These are phyloP conservation scores for Busseola fusca DNA, from an alignment of 2,888 invertebrate species.

Conservation along the genomic window DNA sequence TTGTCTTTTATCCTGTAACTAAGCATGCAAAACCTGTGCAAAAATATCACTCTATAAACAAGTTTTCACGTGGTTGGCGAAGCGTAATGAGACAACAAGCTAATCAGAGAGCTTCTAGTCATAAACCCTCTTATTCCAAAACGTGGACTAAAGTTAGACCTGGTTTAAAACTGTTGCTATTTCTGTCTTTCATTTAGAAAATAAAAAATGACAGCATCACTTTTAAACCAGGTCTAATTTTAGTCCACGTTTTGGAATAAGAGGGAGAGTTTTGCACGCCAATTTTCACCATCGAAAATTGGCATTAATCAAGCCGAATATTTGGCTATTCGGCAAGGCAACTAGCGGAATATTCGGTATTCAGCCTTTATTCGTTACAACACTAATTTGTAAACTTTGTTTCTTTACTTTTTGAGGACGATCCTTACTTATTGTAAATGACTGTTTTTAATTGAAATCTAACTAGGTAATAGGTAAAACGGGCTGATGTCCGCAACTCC, in stretches of 20 bases:
- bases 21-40: not conserved
- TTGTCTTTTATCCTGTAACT: not conserved
- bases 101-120: not conserved
- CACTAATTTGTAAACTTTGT: not conserved
- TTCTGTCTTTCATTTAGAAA: no score
- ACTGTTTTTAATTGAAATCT: not conserved
- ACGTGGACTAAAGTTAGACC: no score
- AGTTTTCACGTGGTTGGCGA: not conserved
- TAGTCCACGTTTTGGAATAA: no score
- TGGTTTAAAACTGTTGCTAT: no score
- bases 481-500: no score
- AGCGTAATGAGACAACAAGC: not conserved
- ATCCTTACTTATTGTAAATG: not conserved
- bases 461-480: no score
- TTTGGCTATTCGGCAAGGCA: not conserved
- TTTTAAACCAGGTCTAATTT: no score
- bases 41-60: not conserved
- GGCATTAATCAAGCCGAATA: constrained; percentile 1
- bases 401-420: not conserved
- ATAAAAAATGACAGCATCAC: no score
- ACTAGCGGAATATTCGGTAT: not conserved
- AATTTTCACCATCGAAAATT: not conserved
- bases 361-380: not conserved
- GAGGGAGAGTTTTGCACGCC: not conserved
- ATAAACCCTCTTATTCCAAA: no score